These are phyloP conservation scores for Pammene aurita DNA, from an alignment of 2,888 invertebrate genomes.

Conservation along the genomic window DNA sequence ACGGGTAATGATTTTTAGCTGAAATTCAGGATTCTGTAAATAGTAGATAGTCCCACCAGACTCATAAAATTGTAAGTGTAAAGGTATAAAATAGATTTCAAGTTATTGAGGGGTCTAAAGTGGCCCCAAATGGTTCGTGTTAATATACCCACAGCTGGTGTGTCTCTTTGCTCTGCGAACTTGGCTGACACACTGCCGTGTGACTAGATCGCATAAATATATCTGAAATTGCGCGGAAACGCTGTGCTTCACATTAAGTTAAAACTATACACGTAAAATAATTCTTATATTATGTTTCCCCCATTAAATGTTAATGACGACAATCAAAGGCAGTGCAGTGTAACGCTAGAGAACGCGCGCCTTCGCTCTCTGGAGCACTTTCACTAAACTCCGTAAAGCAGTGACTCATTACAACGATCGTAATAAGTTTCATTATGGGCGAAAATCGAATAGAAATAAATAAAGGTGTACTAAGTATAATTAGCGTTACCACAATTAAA, in stretches of 20 bases:
- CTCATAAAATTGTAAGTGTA: too few relatives aligned
- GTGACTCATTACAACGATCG: neutral
- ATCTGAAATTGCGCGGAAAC: neutral
- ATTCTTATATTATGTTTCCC: slow-evolving; percentile 44
- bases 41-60: too few relatives aligned
- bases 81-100: too few relatives aligned
- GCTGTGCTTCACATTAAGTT: neutral
- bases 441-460: slow-evolving; percentile 2
- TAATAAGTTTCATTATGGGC: neutral
- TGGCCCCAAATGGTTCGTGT: too few relatives aligned
- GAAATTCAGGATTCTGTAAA: too few relatives aligned
- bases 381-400: slow-evolving; percentile 46
- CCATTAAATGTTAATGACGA: slow-evolving; percentile 58
- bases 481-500: slow-evolving; percentile 47
- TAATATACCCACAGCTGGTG: too few relatives aligned
- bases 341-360: slow-evolving; percentile 49
- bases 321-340: slow-evolving; percentile 55
- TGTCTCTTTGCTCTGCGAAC: too few relatives aligned
- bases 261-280: slow-evolving; percentile 47
- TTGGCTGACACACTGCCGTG: too few relatives aligned
- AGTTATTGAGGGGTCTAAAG: too few relatives aligned
- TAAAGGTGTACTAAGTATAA: neutral
- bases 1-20: too few relatives aligned
- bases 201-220: too few relatives aligned
- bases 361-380: slow-evolving; percentile 49